Conservation (phyloP, 1,140 invertebrate species). For the Nasonia giraulti region DNA sequence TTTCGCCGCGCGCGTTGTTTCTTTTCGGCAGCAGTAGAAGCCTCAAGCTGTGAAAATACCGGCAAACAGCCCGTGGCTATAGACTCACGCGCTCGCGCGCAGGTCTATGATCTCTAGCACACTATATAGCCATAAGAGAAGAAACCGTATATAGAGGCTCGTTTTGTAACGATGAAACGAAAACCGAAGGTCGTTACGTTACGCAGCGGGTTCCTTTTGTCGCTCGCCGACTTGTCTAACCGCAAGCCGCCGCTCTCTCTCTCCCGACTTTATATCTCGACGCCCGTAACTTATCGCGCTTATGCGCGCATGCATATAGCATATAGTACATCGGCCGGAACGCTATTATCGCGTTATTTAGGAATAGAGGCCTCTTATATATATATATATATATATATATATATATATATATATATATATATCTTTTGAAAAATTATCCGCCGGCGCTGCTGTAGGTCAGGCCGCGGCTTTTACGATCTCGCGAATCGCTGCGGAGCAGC, state of each 20-base stretch:
- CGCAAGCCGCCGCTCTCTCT: constrained; percentile 58
- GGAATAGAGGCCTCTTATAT: background rate
- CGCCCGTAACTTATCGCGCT: constrained; percentile 50
- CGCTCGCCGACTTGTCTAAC: constrained; percentile 70
- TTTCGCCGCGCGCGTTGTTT: background rate
- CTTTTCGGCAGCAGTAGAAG: constrained; percentile 14
- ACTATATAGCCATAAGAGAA: constrained; percentile 45
- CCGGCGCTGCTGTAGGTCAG: constrained; percentile 4
- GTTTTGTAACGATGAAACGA: constrained; percentile 71
- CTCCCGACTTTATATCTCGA: background rate
- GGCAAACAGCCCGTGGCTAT: constrained; percentile 40
- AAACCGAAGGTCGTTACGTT: constrained; percentile 72
- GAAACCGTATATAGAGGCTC: constrained; percentile 50
- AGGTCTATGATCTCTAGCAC: constrained; percentile 52
- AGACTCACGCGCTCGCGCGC: constrained; percentile 52
- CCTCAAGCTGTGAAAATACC: constrained; percentile 72
- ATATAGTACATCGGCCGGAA: background rate
- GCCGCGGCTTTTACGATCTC: background rate
- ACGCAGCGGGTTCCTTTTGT: constrained; percentile 73
- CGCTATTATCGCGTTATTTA: constrained; percentile 32
- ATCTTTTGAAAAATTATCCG: background rate
- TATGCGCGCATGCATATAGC: background rate
- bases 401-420: too few species aligned
- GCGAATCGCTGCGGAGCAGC: background rate
- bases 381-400: too few species aligned